A percentile compares a stretch with the other conserved stretches of the same genome.
These are phyloP conservation scores for Periophthalmus modestus DNA, from an alignment of 2,113 vertebrate species.

Conservation along the genomic window DNA sequence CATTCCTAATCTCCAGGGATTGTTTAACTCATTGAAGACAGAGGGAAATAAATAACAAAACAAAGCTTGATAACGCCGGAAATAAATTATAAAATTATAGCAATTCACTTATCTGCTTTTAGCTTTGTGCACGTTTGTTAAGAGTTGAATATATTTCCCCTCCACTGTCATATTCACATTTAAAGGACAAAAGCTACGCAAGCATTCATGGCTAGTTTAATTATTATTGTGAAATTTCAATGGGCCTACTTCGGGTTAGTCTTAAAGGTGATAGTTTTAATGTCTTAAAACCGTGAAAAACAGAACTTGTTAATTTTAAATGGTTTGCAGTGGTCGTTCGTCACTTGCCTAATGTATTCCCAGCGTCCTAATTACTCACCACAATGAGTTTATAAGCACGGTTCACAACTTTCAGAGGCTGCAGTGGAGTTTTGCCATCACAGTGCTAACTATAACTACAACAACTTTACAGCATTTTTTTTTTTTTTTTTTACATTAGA, in stretches of 20 bases:
- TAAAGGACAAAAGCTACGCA: slow-evolving; percentile 4
- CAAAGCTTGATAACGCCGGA: slow-evolving; percentile 67
- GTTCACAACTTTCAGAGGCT: too few species aligned
- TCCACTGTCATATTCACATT: slow-evolving; percentile 40
- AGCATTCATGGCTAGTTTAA: neutral
- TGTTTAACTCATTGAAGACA: slow-evolving; percentile 75
- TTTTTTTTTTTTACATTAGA: neutral
- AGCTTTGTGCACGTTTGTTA: slow-evolving; percentile 41
- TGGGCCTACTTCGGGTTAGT: neutral
- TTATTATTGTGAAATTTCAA: neutral
- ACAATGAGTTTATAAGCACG: too few species aligned
- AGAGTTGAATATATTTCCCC: slow-evolving; percentile 44
- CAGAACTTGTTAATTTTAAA: too few species aligned
- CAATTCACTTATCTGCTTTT: slow-evolving; percentile 68
- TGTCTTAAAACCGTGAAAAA: neutral
- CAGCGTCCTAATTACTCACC: too few species aligned
- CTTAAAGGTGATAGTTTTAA: neutral
- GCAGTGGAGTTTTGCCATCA: too few species aligned
- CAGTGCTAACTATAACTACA: too few species aligned
- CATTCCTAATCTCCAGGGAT: slow-evolving; percentile 66
- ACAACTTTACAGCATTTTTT: too few species aligned
- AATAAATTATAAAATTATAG: slow-evolving; percentile 73
- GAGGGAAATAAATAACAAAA: slow-evolving; percentile 71
- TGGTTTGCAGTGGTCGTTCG: too few species aligned
- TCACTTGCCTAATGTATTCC: too few species aligned